Base-by-base conservation (phyloP, 92 coral and sea anemone species). In the Blastomussa wellsi region DNA sequence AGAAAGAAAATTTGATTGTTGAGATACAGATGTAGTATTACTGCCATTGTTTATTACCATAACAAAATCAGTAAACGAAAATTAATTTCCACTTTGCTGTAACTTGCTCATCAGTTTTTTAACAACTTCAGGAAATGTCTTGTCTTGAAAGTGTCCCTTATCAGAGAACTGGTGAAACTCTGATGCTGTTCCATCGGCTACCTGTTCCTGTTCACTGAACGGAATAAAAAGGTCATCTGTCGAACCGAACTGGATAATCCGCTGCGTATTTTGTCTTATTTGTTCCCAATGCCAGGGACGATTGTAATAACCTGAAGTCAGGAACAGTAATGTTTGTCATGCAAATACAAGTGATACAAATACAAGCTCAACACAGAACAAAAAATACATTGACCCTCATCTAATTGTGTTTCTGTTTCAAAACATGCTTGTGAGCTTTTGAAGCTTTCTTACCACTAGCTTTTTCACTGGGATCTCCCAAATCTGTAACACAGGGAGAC, bases 221-320 rank as follows among this genome's bases (percentile, higher is more conserved):
- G 92, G 87, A 81, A 95, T 53, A 74, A 95, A 95, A 31, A 95
- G 98, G 59, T 95, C 98, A 44, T 95, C 98, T 70, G 94, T 86
- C 49, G 98, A 95, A 8, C 98, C 98, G 91, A 90, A 93, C 90
- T 95, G 98, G 0, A 95, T 71, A 67, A 92, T 95, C 98, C 98
- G 93, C 41, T 95, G 85, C 16, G 94, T 90, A 75, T 95, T 92
- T 22, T 86, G 84, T 77, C 82, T 92, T 67, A 95, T 89, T 71
- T 76, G 80, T 53, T 89, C 87, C 98, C 98, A 95, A 53, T 88
- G 79, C 92, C 95, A 95, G 76, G 98, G 98, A 4, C 94, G 93
- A 70, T 83, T 86, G 71, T 95, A 95, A 69, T 95, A 95, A 44
- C 98, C 98, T 94, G 81, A 19, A 76, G 66, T 41, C 13, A 26